Evolutionary conservation across 2,797 vertebrate species (phyloP).

Genomic region (Falco columbarius): DNA sequence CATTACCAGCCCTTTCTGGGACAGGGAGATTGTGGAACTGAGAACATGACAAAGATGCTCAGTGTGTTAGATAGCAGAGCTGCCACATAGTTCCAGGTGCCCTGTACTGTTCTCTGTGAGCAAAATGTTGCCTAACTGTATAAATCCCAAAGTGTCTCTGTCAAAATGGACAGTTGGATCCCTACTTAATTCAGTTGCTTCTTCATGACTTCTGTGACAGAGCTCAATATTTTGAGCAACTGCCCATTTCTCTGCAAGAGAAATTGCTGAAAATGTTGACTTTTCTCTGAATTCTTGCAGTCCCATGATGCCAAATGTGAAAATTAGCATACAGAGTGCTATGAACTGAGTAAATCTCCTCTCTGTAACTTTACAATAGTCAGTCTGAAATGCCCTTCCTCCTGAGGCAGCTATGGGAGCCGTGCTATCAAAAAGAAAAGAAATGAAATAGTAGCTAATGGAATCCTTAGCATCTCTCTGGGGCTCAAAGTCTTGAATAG

Average conservation of each 20-base stretch:
- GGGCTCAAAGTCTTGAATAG: neutral
- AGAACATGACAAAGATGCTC: neutral
- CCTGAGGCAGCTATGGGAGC: neutral
- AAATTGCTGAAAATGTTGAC: neutral
- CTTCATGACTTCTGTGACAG: neutral
- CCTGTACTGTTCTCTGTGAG: neutral
- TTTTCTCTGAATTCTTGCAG: neutral
- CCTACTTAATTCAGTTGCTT: neutral
- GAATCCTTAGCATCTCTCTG: neutral
- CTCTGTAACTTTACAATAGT: neutral
- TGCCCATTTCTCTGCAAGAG: neutral
- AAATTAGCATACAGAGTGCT: neutral
- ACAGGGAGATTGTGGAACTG: neutral
- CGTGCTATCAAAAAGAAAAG: neutral
- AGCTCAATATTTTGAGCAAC: neutral
- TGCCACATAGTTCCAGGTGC: neutral
- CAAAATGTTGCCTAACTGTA: neutral
- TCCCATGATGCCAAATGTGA: neutral
- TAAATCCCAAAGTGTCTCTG: neutral
- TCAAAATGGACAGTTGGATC: neutral
- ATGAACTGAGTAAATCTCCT: neutral
- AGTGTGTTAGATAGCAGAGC: neutral
- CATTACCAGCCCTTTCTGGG: constrained; percentile 53
- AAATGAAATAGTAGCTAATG: neutral
- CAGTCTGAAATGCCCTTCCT: neutral